These are phyloP conservation scores for Saccostrea glomerata DNA, from an alignment of 1,140 invertebrate species.

Conservation along the genomic window DNA sequence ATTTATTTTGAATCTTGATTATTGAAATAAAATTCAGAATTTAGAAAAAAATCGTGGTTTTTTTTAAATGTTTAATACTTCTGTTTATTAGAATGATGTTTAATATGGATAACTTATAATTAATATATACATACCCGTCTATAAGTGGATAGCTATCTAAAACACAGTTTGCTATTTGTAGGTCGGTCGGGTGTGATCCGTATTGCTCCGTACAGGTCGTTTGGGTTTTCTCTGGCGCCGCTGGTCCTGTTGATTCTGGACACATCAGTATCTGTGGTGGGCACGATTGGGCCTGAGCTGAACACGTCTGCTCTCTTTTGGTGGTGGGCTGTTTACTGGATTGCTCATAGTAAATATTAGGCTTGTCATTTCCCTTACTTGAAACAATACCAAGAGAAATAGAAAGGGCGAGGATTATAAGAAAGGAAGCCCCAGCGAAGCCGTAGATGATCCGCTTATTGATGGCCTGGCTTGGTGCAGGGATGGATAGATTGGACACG, in stretches of 20 bases:
- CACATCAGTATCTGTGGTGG: background rate
- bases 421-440: background rate
- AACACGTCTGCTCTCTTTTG: background rate
- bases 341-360: background rate
- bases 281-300: background rate
- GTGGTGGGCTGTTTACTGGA: background rate
- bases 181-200: background rate
- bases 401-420: background rate
- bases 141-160: constrained; percentile 20
- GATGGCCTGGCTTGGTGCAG: background rate
- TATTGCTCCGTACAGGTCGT: constrained; percentile 4
- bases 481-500: background rate
- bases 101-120: too few relatives aligned
- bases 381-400: constrained; percentile 2
- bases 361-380: background rate
- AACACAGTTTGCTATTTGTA: constrained; percentile 24
- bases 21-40: too few relatives aligned
- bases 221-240: background rate
- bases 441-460: constrained; percentile 35
- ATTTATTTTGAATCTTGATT: too few relatives aligned
- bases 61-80: too few relatives aligned
- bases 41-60: too few relatives aligned
- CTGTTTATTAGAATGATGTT: too few relatives aligned
- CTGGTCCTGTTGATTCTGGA: background rate
- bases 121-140: background rate